Conservation (phyloP, 2,113 vertebrate genomes). For the Hippoglossus stenolepis region DNA sequence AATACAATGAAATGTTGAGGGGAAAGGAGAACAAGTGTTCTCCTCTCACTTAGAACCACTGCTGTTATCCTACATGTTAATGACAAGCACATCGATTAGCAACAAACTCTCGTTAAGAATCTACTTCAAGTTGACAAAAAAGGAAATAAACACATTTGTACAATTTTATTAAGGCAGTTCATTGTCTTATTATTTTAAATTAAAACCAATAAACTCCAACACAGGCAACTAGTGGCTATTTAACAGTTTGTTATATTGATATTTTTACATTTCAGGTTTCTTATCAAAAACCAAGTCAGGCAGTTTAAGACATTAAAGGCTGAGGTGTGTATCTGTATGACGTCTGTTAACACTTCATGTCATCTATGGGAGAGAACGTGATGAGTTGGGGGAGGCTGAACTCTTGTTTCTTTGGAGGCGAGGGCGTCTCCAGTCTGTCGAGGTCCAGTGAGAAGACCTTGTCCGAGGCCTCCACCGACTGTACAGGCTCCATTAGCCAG, state of each 20-base stretch:
- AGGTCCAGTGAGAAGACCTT: constrained; percentile 79
- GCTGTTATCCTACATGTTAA: too few relatives aligned
- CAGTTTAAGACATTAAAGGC: background rate
- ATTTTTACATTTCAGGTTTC: background rate
- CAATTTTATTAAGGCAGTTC: constrained; percentile 46
- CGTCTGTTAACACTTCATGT: constrained; percentile 58
- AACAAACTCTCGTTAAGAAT: too few relatives aligned
- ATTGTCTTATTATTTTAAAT: constrained; percentile 18
- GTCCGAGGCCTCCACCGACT: constrained; percentile 27
- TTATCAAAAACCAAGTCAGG: background rate
- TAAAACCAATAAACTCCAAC: constrained; percentile 1
- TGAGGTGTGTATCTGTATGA: background rate
- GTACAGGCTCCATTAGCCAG: constrained; percentile 12
- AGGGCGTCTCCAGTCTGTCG: constrained; percentile 62
- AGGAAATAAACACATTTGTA: background rate
- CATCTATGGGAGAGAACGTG: constrained; percentile 80
- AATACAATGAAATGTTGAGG: too few relatives aligned
- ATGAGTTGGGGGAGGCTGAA: constrained; percentile 75
- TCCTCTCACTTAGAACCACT: too few relatives aligned
- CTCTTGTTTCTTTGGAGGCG: constrained; percentile 55
- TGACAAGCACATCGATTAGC: too few relatives aligned
- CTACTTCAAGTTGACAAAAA: background rate
- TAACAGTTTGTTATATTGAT: constrained; percentile 28
- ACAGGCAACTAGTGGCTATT: constrained; percentile 17
- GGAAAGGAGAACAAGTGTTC: too few relatives aligned